phyloP scores from a whole-genome alignment of 1,140 invertebrate species.

The Mizuhopecten yessoensis region DNA sequence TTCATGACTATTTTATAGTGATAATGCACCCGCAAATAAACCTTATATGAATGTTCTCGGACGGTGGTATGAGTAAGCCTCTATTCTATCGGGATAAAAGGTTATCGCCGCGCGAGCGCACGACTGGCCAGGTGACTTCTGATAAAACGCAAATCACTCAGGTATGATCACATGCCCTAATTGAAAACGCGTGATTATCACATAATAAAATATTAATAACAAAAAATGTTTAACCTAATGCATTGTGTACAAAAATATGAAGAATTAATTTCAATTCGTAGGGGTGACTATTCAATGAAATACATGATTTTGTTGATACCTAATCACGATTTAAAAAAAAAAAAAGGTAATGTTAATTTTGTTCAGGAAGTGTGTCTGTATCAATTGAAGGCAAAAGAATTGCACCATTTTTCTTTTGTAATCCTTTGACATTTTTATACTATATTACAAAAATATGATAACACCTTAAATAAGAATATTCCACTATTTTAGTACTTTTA shows the following conservation, averaged over 20 bases:
- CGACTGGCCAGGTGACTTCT: background rate
- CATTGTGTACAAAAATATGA: background rate
- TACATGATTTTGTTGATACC: too few relatives aligned
- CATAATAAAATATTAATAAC: constrained; percentile 40
- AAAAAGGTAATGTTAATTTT: too few relatives aligned
- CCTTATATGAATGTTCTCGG: background rate
- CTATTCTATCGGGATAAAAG: constrained; percentile 5
- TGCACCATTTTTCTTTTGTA: too few relatives aligned
- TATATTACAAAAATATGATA: too few relatives aligned
- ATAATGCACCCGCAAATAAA: constrained; percentile 22
- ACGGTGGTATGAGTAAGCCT: constrained; percentile 17
- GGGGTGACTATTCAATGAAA: too few relatives aligned
- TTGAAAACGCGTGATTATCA: constrained; percentile 38
- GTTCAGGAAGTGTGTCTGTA: too few relatives aligned
- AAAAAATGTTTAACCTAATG: constrained; percentile 28
- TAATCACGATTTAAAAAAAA: too few relatives aligned
- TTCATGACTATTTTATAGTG: constrained; percentile 18
- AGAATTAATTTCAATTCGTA: too few relatives aligned
- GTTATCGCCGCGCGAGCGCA: constrained; percentile 15
- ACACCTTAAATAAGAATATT: too few relatives aligned
- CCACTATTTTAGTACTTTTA: too few relatives aligned
- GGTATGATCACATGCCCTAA: constrained; percentile 18
- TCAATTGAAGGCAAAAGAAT: too few relatives aligned
- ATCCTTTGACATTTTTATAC: too few relatives aligned
- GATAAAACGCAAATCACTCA: constrained; percentile 15